These are phyloP conservation scores for Falcunculus frontatus DNA, from an alignment of 2,113 vertebrate genomes.

Conservation along the genomic window DNA sequence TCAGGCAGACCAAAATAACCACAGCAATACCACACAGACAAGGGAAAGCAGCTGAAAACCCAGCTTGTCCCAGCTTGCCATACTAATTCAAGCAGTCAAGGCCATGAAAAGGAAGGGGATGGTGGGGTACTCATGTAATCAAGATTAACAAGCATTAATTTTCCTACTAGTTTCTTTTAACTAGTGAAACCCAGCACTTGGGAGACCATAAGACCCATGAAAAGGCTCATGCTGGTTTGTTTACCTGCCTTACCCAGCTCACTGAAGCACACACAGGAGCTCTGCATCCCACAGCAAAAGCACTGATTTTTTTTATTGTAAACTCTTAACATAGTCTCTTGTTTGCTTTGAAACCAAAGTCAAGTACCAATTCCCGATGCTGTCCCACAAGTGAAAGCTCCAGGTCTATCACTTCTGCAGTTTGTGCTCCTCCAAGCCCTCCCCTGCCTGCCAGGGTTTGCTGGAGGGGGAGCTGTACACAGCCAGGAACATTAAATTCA, in stretches of 20 bases:
- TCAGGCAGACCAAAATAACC: not conserved
- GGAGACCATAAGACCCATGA: not conserved
- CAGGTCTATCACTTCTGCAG: not conserved
- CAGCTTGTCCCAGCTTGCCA: not conserved
- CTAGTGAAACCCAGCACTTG: not conserved
- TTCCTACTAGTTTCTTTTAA: not conserved
- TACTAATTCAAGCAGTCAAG: not conserved
- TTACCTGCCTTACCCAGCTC: not conserved
- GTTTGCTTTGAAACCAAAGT: not conserved
- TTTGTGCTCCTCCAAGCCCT: not conserved
- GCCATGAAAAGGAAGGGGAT: not conserved
- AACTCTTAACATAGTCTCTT: not conserved
- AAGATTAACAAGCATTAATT: not conserved
- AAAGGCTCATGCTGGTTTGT: not conserved
- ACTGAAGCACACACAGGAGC: not conserved
- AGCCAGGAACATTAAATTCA: not conserved
- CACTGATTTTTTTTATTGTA: not conserved
- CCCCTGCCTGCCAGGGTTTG: not conserved
- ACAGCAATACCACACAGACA: accelerated
- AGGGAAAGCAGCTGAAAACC: not conserved
- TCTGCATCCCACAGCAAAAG: not conserved
- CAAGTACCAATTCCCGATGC: not conserved
- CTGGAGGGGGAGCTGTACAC: not conserved
- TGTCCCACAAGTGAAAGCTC: not conserved
- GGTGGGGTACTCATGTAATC: not conserved